Evolutionary conservation across 2,888 invertebrate genomes (phyloP).

Genomic region (Pachydiplax longipennis): DNA sequence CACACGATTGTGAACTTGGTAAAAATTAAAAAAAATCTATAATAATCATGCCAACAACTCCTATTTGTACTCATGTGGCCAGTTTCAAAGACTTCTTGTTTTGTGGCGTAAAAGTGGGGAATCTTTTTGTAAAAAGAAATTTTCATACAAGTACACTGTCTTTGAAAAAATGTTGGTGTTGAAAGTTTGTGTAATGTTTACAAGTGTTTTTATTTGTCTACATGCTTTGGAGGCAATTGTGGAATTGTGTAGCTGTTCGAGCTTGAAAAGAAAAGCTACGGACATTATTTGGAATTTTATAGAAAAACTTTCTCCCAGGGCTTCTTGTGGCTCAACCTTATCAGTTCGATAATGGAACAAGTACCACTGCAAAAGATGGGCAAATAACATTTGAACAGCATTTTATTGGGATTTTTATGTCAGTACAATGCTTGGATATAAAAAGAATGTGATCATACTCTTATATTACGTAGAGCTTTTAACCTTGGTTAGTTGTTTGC

Average conservation of each 20-base stretch:
- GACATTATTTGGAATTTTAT: too few relatives aligned
- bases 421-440: background rate
- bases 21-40: too few relatives aligned
- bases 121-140: background rate
- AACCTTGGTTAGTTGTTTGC: background rate
- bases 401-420: background rate
- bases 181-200: slow-evolving; percentile 6
- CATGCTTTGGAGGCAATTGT: background rate
- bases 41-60: background rate
- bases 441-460: background rate
- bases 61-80: background rate
- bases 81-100: slow-evolving; percentile 7
- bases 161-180: background rate
- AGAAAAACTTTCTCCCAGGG: too few relatives aligned
- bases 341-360: background rate
- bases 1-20: background rate
- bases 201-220: background rate
- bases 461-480: too few relatives aligned
- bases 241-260: background rate
- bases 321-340: too few relatives aligned
- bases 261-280: too few relatives aligned
- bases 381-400: background rate
- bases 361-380: background rate
- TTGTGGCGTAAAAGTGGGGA: slow-evolving; percentile 4
- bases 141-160: background rate